Evolutionary conservation across 2,113 vertebrate genomes (phyloP), one percentile per base, ranked within the genome.

Genomic region (Tyrannus savana): DNA sequence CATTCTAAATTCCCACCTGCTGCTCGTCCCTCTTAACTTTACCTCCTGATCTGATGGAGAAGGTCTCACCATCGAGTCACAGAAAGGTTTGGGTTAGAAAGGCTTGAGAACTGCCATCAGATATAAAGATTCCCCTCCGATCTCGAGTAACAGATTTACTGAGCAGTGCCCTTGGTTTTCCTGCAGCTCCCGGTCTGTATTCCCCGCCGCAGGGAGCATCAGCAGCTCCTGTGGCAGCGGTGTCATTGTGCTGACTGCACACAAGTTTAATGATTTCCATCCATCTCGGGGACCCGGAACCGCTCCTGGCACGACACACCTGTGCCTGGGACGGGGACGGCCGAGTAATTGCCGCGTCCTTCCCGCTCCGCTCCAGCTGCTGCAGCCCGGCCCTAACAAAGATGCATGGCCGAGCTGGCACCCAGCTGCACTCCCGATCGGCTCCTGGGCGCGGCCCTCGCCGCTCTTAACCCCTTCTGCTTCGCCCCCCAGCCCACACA

Each of bases 341-440:
- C 91, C 78, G 50, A 68, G 23, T 64, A 76, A 91, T 89, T 67
- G 90, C 86, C 39, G 16, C 14, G 19, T 17, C 68, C 87, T 79
- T 42, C 50, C 39, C 14, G 14, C 41, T 72, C 90, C 19, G 14
- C 19, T 79, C 64, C 93, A 95, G 89, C 46, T 69, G 58, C 89
- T 35, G 91, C 80, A 14, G 69, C 30, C 13, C 15, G 33, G 80
- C 86, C 69, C 91, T 96, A 67, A 96, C 87, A 95, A 89, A 96
- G 94, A 89, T 28, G 30, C 67, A 59, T 78, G 64, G 50, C 60
- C 80, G 66, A 50, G 8, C 10, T 30, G 62, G 11, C 86, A 60
- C 15, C 86, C 89, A 37, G 25, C 84, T 90, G 88, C 59, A 75
- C 33, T 52, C 53, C 79, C 35, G 8, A n/a, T 71, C 74, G 35